Conservation (phyloP, 37 sponge, comb jelly and placozoan species). For the Lycopodina hypogea region DNA sequence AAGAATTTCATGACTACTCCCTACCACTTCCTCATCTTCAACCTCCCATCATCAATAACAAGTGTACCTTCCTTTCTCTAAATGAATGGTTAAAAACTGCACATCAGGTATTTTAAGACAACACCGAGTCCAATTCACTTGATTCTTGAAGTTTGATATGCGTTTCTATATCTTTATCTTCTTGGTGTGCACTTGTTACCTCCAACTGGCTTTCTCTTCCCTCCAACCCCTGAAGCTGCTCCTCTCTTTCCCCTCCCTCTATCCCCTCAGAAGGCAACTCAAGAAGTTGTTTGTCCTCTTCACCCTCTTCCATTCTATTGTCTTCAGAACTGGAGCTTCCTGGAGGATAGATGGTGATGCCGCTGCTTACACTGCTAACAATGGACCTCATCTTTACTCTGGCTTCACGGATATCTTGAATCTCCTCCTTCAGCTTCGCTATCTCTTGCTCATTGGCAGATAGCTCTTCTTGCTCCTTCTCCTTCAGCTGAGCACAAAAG, state of each 20-base stretch:
- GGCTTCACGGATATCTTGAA: not conserved
- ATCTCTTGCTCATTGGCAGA: constrained; percentile 2
- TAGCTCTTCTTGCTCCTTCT: constrained; percentile 25
- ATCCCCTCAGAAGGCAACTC: not conserved
- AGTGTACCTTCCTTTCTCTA: no score
- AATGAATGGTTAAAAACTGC: no score
- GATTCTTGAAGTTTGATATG: no score
- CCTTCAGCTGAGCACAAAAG: constrained; percentile 6
- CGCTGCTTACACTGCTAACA: constrained; percentile 1
- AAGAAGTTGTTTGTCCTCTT: no score
- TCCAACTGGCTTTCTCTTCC: no score
- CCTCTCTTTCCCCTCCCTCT: constrained; percentile 14
- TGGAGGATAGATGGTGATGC: constrained; percentile 15
- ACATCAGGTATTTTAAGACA: no score
- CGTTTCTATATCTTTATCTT: no score
- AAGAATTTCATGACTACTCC: no score
- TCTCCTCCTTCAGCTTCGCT: constrained; percentile 28
- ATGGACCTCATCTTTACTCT: constrained; percentile 16
- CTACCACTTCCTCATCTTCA: no score
- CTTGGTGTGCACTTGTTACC: no score
- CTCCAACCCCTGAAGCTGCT: not conserved
- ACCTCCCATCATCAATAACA: no score
- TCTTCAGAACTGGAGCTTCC: constrained; percentile 2
- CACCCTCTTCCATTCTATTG: constrained; percentile 9
- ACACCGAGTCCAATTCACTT: no score